phyloP scores from a whole-genome alignment of 2,888 invertebrate species.

The Dasysyrphus tricinctus region DNA sequence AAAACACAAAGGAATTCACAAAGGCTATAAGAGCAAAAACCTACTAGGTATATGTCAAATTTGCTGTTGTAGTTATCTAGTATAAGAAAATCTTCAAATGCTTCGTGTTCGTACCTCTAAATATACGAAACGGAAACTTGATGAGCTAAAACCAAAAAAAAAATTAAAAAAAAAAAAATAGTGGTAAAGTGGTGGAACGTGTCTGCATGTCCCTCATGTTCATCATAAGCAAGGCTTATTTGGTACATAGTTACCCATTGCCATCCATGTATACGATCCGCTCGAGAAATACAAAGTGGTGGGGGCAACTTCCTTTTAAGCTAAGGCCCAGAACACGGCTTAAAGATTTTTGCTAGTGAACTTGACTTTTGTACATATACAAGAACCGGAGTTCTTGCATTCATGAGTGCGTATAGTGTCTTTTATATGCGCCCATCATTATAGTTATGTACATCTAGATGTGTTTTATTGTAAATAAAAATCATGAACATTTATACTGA shows the following conservation, averaged over 20 bases:
- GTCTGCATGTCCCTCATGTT: conserved; percentile 68
- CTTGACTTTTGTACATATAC: conserved; percentile 63
- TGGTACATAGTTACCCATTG: conserved; percentile 29
- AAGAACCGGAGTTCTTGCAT: conserved; percentile 31
- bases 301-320: conserved; percentile 64
- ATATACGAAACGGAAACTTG: conserved; percentile 66
- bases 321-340: conserved; percentile 60
- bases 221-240: conserved; percentile 63
- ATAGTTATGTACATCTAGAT: conserved; percentile 5
- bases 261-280: conserved; percentile 8
- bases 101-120: conserved; percentile 19
- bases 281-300: conserved; percentile 17
- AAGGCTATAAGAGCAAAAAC: conserved; percentile 55
- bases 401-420: neutral
- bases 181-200: conserved; percentile 70
- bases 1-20: conserved; percentile 55
- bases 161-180: conserved; percentile 10
- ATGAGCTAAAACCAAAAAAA: conserved; percentile 41
- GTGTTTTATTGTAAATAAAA: conserved; percentile 32
- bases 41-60: conserved; percentile 36
- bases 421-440: conserved; percentile 7
- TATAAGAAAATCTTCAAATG: conserved; percentile 59
- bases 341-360: conserved; percentile 68
- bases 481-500: conserved; percentile 1
- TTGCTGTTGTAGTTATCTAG: conserved; percentile 34